Evolutionary conservation across 2,797 vertebrate genomes (phyloP).

Genomic region (Hemitrygon akajei): DNA sequence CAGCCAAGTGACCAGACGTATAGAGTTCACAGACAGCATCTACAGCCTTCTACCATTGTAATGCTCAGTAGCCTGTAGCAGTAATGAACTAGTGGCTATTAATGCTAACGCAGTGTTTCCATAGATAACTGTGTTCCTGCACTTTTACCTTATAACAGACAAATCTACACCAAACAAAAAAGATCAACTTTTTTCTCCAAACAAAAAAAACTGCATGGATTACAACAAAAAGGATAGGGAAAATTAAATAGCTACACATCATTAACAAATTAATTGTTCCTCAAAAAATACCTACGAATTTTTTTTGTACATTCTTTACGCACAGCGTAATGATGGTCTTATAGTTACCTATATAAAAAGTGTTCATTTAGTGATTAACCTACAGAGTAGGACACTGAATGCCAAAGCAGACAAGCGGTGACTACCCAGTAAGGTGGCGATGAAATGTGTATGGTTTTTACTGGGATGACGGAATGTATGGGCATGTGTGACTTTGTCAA

Average conservation of each 20-base stretch:
- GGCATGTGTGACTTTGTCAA: slow-evolving; percentile 48
- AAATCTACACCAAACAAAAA: slow-evolving; percentile 77
- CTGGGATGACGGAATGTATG: slow-evolving; percentile 68
- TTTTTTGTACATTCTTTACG: slow-evolving; percentile 99
- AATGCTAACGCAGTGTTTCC: slow-evolving; percentile 78
- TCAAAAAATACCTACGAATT: slow-evolving; percentile 99
- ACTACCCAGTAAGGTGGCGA: slow-evolving; percentile 70
- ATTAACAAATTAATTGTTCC: slow-evolving; percentile 99
- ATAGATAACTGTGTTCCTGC: slow-evolving; percentile 95
- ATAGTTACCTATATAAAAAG: slow-evolving; percentile 95
- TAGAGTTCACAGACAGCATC: slow-evolving; percentile 61
- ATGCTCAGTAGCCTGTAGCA: slow-evolving; percentile 78
- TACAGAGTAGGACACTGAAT: slow-evolving; percentile 82
- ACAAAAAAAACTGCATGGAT: slow-evolving; percentile 75
- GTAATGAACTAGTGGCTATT: slow-evolving; percentile 81
- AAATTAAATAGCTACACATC: slow-evolving; percentile 99
- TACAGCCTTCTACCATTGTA: slow-evolving; percentile 56
- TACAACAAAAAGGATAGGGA: slow-evolving; percentile 85
- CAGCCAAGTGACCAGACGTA: slow-evolving; percentile 54
- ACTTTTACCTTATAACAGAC: slow-evolving; percentile 82
- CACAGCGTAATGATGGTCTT: slow-evolving; percentile 99
- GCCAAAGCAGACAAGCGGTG: slow-evolving; percentile 65
- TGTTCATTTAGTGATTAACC: slow-evolving; percentile 75
- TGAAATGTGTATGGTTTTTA: slow-evolving; percentile 68
- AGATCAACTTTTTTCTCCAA: slow-evolving; percentile 96